These are phyloP conservation scores for Silurus meridionalis DNA, from an alignment of 2,113 vertebrate genomes.

Conservation along the genomic window DNA sequence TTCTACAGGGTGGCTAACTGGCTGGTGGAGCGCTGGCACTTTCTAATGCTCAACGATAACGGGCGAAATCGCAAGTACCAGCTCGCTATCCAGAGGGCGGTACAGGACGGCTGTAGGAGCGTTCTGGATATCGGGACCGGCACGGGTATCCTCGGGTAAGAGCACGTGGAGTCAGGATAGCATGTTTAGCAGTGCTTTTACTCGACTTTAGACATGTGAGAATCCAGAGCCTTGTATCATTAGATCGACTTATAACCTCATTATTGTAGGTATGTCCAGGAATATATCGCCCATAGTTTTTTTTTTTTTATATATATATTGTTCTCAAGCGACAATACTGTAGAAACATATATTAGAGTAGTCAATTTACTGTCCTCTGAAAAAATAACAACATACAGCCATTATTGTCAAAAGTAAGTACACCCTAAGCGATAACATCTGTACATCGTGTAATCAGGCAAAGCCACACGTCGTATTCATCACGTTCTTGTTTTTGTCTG, in stretches of 20 bases:
- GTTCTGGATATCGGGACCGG: constrained; percentile 96
- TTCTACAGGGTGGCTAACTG: constrained; percentile 97
- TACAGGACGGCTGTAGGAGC: constrained; percentile 78
- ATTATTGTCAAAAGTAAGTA: too few species aligned
- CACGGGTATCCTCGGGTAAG: constrained; percentile 93
- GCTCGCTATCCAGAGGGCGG: constrained; percentile 85
- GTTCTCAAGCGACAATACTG: too few species aligned
- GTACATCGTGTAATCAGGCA: too few species aligned
- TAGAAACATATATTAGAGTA: too few species aligned
- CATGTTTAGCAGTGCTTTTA: neutral
- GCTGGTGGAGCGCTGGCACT: constrained; percentile 98
- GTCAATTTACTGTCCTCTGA: too few species aligned
- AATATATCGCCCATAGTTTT: neutral
- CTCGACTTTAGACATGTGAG: neutral
- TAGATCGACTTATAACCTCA: neutral
- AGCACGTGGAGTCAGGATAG: neutral
- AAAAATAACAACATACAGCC: too few species aligned
- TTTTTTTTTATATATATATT: too few species aligned
- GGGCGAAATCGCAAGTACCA: constrained; percentile 87
- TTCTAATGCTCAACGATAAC: constrained; percentile 95
- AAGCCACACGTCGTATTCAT: too few species aligned
- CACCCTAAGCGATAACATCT: too few species aligned
- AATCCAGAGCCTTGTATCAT: neutral
- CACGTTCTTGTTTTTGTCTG: too few species aligned
- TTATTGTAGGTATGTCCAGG: neutral